phyloP scores from a whole-genome alignment of 2,797 vertebrate genomes.

The Tapera naevia region DNA sequence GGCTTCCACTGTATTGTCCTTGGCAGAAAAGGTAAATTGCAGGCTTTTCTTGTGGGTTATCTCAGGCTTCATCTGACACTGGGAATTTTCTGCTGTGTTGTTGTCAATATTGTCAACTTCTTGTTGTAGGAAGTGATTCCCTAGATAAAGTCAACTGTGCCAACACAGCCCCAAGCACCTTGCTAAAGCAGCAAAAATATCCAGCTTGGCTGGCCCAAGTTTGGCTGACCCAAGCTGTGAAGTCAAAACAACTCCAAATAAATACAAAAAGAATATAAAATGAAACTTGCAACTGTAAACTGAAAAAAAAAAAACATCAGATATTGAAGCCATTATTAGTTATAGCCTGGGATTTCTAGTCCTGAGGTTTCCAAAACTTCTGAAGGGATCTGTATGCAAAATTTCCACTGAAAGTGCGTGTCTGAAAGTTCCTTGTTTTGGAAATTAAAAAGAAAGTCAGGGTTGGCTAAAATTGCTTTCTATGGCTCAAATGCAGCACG shows the following conservation, averaged over 20 bases:
- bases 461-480: neutral
- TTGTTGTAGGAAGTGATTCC: neutral
- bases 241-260: neutral
- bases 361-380: neutral
- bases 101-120: neutral
- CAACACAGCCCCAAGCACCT: neutral
- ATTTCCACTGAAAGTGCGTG: neutral
- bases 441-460: neutral
- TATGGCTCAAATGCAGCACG: neutral
- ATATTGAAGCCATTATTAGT: neutral
- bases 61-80: neutral
- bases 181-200: neutral
- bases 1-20: constrained; percentile 95
- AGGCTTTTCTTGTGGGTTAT: neutral
- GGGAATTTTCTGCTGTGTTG: neutral
- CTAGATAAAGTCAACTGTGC: neutral
- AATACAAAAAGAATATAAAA: neutral
- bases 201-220: neutral
- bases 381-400: neutral
- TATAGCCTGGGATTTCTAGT: neutral
- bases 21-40: constrained; percentile 93
- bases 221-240: neutral
- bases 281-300: neutral
- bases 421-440: neutral
- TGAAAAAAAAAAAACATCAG: neutral